Evolutionary conservation across 1,140 invertebrate species (phyloP).

Genomic region (Charaxes varanes): DNA sequence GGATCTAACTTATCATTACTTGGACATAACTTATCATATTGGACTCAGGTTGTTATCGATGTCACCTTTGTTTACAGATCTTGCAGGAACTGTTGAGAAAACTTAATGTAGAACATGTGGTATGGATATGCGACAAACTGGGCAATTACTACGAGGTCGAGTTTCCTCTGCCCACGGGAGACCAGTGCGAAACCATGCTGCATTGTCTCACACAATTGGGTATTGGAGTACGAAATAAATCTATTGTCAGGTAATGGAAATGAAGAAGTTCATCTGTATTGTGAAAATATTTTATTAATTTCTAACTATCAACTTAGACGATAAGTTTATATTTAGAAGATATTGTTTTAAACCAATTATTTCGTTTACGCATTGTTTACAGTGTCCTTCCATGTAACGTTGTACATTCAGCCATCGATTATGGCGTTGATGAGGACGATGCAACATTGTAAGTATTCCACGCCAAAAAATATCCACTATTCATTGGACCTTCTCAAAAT

Average conservation of each 20-base stretch:
- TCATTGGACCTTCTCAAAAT: too few species aligned
- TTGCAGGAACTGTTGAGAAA: constrained; percentile 79
- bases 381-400: constrained; percentile 77
- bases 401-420: constrained; percentile 68
- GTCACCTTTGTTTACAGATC: constrained; percentile 67
- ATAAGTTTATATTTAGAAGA: too few species aligned
- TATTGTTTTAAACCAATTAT: too few species aligned
- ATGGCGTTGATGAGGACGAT: constrained; percentile 64
- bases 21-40: too few species aligned
- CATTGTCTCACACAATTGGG: constrained; percentile 82
- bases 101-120: constrained; percentile 80
- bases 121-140: constrained; percentile 79
- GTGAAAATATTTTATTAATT: too few species aligned
- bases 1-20: too few species aligned
- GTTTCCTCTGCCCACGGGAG: constrained; percentile 80
- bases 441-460: constrained; percentile 47
- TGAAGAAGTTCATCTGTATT: constrained; percentile 1
- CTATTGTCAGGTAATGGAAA: constrained; percentile 79
- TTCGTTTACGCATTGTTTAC: constrained; percentile 30
- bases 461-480: constrained; percentile 1
- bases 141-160: constrained; percentile 81
- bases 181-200: constrained; percentile 81
- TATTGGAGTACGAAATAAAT: constrained; percentile 81
- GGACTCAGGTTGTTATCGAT: too few species aligned
- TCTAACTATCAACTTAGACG: too few species aligned